Percentiles rank a stretch among this genome's conserved stretches.
These are phyloP conservation scores for Parambassis ranga DNA, from an alignment of 2,797 vertebrate species.

Conservation along the genomic window DNA sequence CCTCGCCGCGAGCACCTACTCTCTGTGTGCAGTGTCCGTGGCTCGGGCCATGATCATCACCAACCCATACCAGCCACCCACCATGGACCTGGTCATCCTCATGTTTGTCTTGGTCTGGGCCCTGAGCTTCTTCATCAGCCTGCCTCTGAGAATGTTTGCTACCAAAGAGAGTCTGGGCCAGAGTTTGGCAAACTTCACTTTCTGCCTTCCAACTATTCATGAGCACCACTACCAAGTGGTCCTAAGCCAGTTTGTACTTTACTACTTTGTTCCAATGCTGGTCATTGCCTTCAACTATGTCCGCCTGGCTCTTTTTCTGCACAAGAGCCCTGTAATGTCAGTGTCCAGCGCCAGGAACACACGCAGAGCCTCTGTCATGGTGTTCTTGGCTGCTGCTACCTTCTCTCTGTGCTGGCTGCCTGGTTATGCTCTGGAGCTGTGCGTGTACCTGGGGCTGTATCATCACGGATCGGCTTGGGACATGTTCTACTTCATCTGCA, in stretches of 20 bases:
- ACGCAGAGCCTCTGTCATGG: conserved; percentile 77
- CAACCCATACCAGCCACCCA: conserved; percentile 75
- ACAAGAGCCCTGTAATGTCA: conserved; percentile 79
- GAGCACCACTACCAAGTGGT: conserved; percentile 80
- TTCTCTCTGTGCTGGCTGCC: conserved; percentile 82
- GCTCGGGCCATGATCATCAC: conserved; percentile 78
- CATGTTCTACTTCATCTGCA: conserved; percentile 77
- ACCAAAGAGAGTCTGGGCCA: conserved; percentile 66
- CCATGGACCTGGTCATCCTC: conserved; percentile 70
- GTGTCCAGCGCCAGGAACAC: conserved; percentile 76
- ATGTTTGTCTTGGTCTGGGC: conserved; percentile 78
- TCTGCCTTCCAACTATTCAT: conserved; percentile 77
- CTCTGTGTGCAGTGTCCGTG: conserved; percentile 79
- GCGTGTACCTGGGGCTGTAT: conserved; percentile 76
- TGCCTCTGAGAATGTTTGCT: conserved; percentile 76
- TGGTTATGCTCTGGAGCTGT: conserved; percentile 78
- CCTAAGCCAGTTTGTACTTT: conserved; percentile 80
- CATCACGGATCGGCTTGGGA: conserved; percentile 71
- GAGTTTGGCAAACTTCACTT: conserved; percentile 61
- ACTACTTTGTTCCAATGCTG: conserved; percentile 78
- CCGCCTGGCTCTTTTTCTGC: conserved; percentile 77
- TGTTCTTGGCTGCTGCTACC: conserved; percentile 77
- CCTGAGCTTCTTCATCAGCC: conserved; percentile 79
- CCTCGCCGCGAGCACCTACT: conserved; percentile 82
- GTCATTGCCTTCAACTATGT: conserved; percentile 80